These are phyloP conservation scores for Apis florea DNA, from an alignment of 1,140 invertebrate genomes.

Conservation along the genomic window DNA sequence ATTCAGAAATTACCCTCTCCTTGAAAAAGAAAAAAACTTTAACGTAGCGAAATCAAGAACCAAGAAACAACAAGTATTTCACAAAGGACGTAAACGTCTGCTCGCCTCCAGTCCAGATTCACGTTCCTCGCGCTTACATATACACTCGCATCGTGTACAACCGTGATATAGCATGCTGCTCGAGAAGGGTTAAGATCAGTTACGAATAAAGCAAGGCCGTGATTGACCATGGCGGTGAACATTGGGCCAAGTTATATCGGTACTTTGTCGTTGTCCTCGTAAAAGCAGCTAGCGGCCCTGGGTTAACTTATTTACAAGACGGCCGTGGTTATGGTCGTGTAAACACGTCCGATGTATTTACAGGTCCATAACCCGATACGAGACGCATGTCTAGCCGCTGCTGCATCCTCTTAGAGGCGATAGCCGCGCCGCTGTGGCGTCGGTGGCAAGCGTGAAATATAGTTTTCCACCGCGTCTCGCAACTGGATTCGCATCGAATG, in stretches of 20 bases:
- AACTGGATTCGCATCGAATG: neutral
- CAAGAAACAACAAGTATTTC: neutral
- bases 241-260: conserved; percentile 46
- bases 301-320: conserved; percentile 68
- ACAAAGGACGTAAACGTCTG: conserved; percentile 32
- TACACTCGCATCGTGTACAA: neutral
- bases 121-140: too few relatives aligned
- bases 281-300: conserved; percentile 54
- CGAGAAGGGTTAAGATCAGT: conserved; percentile 19
- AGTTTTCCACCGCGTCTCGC: conserved; percentile 28
- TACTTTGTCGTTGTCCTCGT: conserved; percentile 64
- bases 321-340: conserved; percentile 63
- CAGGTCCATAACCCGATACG: conserved; percentile 64
- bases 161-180: conserved; percentile 50
- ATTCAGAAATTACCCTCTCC: neutral
- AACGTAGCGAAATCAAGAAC: conserved; percentile 9
- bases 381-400: conserved; percentile 52
- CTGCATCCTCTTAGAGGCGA: conserved; percentile 34
- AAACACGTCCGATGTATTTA: conserved; percentile 68
- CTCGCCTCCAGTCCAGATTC: neutral
- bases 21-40: neutral
- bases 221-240: conserved; percentile 23
- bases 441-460: conserved; percentile 48
- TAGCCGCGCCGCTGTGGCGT: conserved; percentile 43
- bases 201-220: conserved; percentile 47